A percentile compares a stretch with the other conserved stretches of the same genome.
Evolutionary conservation across 2,113 vertebrate species (phyloP).

Genomic region (Ifrita kowaldi): DNA sequence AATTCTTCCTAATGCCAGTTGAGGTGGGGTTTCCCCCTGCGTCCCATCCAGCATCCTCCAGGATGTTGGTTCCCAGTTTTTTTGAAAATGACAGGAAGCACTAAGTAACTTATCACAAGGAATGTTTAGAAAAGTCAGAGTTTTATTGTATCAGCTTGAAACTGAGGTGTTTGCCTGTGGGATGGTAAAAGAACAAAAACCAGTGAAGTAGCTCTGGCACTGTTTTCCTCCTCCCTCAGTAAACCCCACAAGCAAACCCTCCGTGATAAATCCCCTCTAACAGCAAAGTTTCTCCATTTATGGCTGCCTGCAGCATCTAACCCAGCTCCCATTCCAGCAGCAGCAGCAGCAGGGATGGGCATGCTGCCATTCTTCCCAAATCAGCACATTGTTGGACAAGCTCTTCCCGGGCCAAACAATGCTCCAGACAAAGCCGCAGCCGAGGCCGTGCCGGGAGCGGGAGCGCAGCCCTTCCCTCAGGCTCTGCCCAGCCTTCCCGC

Average conservation of each 20-base stretch:
- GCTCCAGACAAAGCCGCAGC: slow-evolving; percentile 74
- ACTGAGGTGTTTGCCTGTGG: not conserved
- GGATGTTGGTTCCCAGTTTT: not conserved
- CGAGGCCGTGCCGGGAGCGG: slow-evolving; percentile 32
- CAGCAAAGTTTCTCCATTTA: slow-evolving; percentile 32
- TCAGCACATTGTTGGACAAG: slow-evolving; percentile 64
- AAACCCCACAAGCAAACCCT: not conserved
- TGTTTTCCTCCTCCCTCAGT: not conserved
- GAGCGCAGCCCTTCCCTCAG: slow-evolving; percentile 72
- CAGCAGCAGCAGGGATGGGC: slow-evolving; percentile 71
- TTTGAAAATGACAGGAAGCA: not conserved
- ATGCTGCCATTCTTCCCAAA: slow-evolving; percentile 80
- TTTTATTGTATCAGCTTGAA: not conserved
- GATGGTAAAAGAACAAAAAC: not conserved
- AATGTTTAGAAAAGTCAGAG: not conserved
- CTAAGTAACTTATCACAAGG: not conserved
- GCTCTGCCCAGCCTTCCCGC: slow-evolving; percentile 68
- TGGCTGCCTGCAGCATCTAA: slow-evolving; percentile 72
- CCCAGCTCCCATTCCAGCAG: slow-evolving; percentile 52
- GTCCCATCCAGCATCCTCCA: not conserved
- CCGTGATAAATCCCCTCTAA: not conserved
- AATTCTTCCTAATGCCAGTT: not conserved
- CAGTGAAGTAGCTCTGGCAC: not conserved
- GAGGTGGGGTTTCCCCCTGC: not conserved
- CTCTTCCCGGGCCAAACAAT: slow-evolving; percentile 55